A percentile compares a stretch with the other conserved stretches of the same genome.
phyloP scores from a whole-genome alignment of 2,888 invertebrate species.

The Thymelicus sylvestris region DNA sequence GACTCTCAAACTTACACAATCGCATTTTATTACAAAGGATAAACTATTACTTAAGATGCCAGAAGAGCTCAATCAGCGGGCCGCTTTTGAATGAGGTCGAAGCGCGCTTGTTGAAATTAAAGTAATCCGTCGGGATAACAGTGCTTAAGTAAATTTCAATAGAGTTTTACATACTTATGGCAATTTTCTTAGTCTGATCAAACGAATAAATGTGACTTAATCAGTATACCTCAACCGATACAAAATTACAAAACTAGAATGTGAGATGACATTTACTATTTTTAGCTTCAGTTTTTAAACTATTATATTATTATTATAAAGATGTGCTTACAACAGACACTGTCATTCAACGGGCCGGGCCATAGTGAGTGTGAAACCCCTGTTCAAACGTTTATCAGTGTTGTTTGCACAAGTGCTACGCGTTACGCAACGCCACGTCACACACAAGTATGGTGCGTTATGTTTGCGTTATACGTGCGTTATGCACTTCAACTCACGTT shows the following conservation, averaged over 20 bases:
- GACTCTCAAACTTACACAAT: slow-evolving; percentile 28
- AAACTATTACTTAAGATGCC: slow-evolving; percentile 23
- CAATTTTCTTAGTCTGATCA: too few species aligned
- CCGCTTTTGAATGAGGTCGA: slow-evolving; percentile 10
- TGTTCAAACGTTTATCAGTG: slow-evolving; percentile 28
- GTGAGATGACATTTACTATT: too few species aligned
- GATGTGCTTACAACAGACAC: background rate
- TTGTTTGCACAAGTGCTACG: slow-evolving; percentile 35
- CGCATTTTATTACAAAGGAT: slow-evolving; percentile 37
- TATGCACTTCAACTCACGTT: background rate
- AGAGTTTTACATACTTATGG: background rate
- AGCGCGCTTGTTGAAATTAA: slow-evolving; percentile 2
- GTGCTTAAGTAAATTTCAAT: background rate
- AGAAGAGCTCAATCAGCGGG: slow-evolving; percentile 2
- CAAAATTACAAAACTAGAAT: too few species aligned
- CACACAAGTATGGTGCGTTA: slow-evolving; percentile 12
- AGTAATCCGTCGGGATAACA: background rate
- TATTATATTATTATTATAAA: too few species aligned
- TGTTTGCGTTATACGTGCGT: background rate
- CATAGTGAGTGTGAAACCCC: slow-evolving; percentile 7
- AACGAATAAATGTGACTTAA: too few species aligned
- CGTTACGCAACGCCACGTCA: slow-evolving; percentile 21
- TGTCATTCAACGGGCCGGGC: background rate
- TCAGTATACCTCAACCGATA: too few species aligned
- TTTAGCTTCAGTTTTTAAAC: too few species aligned